These are phyloP conservation scores for Dipodomys stephensi DNA, from an alignment of 2,113 vertebrate species.

Conservation along the genomic window DNA sequence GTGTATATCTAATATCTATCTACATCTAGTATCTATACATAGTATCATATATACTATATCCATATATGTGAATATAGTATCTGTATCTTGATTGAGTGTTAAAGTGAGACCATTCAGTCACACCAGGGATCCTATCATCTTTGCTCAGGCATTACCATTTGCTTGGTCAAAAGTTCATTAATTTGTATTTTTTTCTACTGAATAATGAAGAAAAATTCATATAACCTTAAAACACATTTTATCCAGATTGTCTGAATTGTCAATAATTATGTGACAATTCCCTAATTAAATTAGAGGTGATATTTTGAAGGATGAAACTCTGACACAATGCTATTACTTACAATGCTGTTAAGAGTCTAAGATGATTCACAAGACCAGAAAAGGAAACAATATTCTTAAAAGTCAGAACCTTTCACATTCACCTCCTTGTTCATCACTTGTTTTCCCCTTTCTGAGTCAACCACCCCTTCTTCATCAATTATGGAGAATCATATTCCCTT, in stretches of 20 bases:
- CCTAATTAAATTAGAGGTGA: not conserved
- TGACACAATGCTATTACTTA: not conserved
- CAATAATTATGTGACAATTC: not conserved
- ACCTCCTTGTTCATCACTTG: not conserved
- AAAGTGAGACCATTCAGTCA: too few species aligned
- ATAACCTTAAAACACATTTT: not conserved
- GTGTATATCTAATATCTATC: too few species aligned
- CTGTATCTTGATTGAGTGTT: not conserved
- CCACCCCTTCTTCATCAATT: not conserved
- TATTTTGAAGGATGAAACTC: not conserved
- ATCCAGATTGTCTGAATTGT: not conserved
- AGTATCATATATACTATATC: too few species aligned
- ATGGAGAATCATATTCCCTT: not conserved
- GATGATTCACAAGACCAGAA: not conserved
- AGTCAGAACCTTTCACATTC: not conserved
- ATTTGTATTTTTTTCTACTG: not conserved
- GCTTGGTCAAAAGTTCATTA: not conserved
- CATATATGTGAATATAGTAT: not conserved
- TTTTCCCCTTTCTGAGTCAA: not conserved
- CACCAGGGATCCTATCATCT: too few species aligned
- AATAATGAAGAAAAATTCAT: not conserved
- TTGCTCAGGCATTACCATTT: not conserved
- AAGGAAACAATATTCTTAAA: conserved; percentile 6
- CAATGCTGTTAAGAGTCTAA: not conserved
- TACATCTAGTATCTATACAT: too few species aligned